A percentile compares a stretch with the other conserved stretches of the same genome.
These are phyloP conservation scores for Rhingia campestris DNA, from an alignment of 2,888 invertebrate species.

Conservation along the genomic window DNA sequence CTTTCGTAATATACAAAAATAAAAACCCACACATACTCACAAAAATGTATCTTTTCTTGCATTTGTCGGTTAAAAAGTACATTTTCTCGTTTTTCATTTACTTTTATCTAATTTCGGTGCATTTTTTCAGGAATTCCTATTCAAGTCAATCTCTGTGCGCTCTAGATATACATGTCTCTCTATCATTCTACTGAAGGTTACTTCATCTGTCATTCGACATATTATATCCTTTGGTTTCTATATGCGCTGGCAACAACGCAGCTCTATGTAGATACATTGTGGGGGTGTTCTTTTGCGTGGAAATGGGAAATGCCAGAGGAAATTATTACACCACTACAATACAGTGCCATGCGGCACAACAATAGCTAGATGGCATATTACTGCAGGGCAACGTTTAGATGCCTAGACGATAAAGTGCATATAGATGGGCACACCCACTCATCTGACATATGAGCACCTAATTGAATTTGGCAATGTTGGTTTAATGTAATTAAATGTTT, in stretches of 20 bases:
- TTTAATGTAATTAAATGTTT: slow-evolving; percentile 61
- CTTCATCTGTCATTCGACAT: slow-evolving; percentile 6
- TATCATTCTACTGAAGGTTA: slow-evolving; percentile 8
- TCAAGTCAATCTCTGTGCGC: background rate
- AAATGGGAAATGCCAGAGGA: background rate
- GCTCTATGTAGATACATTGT: background rate
- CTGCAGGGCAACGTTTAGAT: slow-evolving; percentile 6
- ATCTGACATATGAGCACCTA: background rate
- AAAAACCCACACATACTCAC: background rate
- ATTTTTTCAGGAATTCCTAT: slow-evolving; percentile 22
- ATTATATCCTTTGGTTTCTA: too few species aligned
- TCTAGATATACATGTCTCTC: background rate
- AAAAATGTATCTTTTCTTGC: background rate
- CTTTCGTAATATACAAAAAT: slow-evolving; percentile 13
- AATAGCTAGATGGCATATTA: background rate
- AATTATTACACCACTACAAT: background rate
- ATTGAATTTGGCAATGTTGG: slow-evolving; percentile 49
- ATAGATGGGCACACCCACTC: background rate
- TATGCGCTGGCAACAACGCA: background rate
- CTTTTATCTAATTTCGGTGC: slow-evolving; percentile 43
- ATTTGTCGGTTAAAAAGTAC: background rate
- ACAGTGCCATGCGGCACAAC: background rate
- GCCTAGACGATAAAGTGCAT: background rate
- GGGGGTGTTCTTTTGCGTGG: background rate
- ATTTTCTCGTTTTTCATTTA: slow-evolving; percentile 35